Base-by-base conservation (phyloP, 2,113 vertebrate genomes). In the Tapirus terrestris region DNA sequence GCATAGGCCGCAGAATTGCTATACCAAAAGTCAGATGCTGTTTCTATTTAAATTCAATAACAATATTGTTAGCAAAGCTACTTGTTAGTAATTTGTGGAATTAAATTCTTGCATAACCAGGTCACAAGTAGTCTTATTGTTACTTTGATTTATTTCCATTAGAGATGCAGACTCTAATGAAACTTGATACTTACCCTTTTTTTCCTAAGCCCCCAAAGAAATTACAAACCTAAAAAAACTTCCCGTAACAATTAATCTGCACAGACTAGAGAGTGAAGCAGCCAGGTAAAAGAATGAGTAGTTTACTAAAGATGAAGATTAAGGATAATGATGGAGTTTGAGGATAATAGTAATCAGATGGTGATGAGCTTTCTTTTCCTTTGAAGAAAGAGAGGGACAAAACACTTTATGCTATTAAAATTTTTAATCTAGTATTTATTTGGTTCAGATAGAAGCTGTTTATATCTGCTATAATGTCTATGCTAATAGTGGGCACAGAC, bases 81-180 rank as follows among this genome's bases (percentile, higher is more conserved):
- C 25, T 56, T 58, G 63, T 63, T 65, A 88, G 18, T 83, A 95
- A 84, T 63, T 79, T 3, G n/a, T 45, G 72, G 25, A 65, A 94
- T 87, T 75, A 73, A 85, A 73, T 29, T 83, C 67, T 84, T 95
- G 12, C 6, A 25, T 76, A 70, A 56, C 29, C 51, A 53, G 21
- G 18, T 36, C 25, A 60, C 10, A 92, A 68, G 13, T 43, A 68
- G 8, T 29, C 21, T 10, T 67, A 70, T 53, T 45, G 8, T 82
- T 87, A 76, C 25, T 91, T 87, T 82, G 10, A 68, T 91, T 86
- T 81, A 39, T 89, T 73, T 91, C 36, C 27, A 76, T 53, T 80
- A n/a, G 45, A 58, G 20, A 25, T 60, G 23, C 12, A 68, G 29
- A 56, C 68, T 88, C 13, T n/a, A 68, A 61, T 81, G 13, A 88